phyloP scores from a whole-genome alignment of 2,888 invertebrate genomes.

The Bibio marci region DNA sequence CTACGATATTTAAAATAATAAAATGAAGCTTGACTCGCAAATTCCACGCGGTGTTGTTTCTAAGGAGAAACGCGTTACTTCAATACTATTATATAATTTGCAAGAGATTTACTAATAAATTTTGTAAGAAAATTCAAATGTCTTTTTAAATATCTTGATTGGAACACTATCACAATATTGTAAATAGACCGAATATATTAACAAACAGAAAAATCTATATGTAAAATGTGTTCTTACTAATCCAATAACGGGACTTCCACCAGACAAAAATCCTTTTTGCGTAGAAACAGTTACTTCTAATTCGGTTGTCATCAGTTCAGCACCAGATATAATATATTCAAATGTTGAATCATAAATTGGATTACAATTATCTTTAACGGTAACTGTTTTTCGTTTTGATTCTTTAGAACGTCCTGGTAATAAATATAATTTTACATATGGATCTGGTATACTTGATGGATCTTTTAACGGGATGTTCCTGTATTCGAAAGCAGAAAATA shows the following conservation, averaged over 20 bases:
- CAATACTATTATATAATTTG: too few species aligned
- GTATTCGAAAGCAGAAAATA: slow-evolving; percentile 16
- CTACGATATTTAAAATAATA: too few species aligned
- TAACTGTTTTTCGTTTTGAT: slow-evolving; percentile 70
- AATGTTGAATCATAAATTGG: slow-evolving; percentile 83
- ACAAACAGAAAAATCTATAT: too few species aligned
- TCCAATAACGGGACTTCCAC: slow-evolving; percentile 70
- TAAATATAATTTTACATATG: slow-evolving; percentile 76
- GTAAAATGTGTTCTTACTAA: too few species aligned
- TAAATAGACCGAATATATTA: too few species aligned
- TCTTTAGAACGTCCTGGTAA: slow-evolving; percentile 72
- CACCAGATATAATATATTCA: slow-evolving; percentile 70
- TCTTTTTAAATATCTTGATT: too few species aligned
- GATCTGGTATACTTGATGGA: slow-evolving; percentile 70
- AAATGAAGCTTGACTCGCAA: too few species aligned
- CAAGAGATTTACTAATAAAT: too few species aligned
- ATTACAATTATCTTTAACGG: slow-evolving; percentile 73
- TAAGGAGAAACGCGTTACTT: too few species aligned
- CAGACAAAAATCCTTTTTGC: slow-evolving; percentile 64
- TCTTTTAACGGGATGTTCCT: slow-evolving; percentile 69
- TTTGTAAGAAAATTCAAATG: too few species aligned
- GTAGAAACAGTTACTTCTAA: slow-evolving; percentile 78
- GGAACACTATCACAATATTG: too few species aligned
- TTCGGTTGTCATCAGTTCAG: slow-evolving; percentile 57
- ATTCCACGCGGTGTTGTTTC: too few species aligned